Conservation (phyloP, 2,113 vertebrate species). For the Euleptes europaea region DNA sequence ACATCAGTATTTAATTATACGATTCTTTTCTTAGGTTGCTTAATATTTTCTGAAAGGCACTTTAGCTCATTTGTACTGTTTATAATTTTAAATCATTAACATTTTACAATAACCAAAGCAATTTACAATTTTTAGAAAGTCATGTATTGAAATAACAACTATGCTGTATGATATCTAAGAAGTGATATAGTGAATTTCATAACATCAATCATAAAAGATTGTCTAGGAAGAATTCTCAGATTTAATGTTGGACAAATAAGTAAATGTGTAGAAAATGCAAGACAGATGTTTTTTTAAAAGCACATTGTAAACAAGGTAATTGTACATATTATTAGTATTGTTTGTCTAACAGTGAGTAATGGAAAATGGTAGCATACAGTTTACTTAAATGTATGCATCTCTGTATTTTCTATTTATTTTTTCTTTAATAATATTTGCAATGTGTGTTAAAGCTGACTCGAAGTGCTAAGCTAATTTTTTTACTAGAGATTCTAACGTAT, state of each 20-base stretch:
- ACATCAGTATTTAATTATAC: conserved; percentile 55
- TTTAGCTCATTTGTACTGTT: conserved; percentile 33
- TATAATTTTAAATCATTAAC: neutral
- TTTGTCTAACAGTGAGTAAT: neutral
- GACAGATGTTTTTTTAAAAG: conserved; percentile 45
- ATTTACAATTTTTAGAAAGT: conserved; percentile 12
- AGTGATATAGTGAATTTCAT: conserved; percentile 7
- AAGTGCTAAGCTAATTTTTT: neutral
- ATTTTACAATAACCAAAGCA: neutral
- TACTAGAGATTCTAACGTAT: neutral
- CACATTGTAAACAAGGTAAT: conserved; percentile 51
- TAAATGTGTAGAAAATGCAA: conserved; percentile 35
- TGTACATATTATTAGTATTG: conserved; percentile 33
- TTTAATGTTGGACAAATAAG: conserved; percentile 51
- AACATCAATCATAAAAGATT: neutral
- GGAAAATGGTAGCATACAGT: conserved; percentile 10
- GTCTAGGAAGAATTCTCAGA: neutral
- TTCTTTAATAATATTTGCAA: neutral
- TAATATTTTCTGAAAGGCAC: conserved; percentile 55
- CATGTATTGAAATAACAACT: conserved; percentile 6
- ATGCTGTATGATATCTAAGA: neutral
- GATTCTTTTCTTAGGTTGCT: conserved; percentile 59
- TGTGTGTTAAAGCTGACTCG: neutral
- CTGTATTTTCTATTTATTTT: conserved; percentile 7
- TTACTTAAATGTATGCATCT: neutral